phyloP scores from a whole-genome alignment of 2,888 invertebrate genomes.

The Nymphalis urticae region DNA sequence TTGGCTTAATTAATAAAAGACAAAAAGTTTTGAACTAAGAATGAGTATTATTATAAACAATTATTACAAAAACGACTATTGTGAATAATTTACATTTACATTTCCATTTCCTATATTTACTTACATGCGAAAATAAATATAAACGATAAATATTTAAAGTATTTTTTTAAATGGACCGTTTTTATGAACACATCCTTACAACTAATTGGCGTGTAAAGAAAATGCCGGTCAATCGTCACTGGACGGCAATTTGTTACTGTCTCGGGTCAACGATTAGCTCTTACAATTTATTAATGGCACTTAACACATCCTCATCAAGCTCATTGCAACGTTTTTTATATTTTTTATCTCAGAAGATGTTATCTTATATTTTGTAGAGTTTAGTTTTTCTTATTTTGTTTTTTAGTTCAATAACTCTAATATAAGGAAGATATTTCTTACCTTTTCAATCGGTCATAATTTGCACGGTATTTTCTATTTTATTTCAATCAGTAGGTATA shows the following conservation, averaged over 20 bases:
- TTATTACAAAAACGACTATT: too few species aligned
- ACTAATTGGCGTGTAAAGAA: conserved; percentile 7
- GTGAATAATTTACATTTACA: too few species aligned
- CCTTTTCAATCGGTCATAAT: too few species aligned
- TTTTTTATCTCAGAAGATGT: not conserved
- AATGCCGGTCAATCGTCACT: conserved; percentile 20
- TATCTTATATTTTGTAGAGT: too few species aligned
- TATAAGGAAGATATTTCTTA: too few species aligned
- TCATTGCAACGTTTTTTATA: conserved; percentile 1
- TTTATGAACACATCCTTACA: not conserved
- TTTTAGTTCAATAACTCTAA: not conserved
- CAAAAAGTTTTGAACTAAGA: too few species aligned
- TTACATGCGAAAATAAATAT: too few species aligned
- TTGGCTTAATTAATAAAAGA: too few species aligned
- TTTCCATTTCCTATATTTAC: too few species aligned
- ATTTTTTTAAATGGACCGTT: not conserved
- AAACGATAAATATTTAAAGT: not conserved
- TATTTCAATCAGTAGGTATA: too few species aligned
- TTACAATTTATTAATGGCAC: conserved; percentile 28
- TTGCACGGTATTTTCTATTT: too few species aligned
- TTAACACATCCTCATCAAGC: conserved; percentile 22
- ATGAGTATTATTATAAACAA: too few species aligned
- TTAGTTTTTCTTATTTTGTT: not conserved
- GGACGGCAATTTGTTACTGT: conserved; percentile 3
- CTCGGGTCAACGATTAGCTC: conserved; percentile 30